Evolutionary conservation across 2,888 invertebrate species (phyloP).

Genomic region (Orchesellides sinensis): DNA sequence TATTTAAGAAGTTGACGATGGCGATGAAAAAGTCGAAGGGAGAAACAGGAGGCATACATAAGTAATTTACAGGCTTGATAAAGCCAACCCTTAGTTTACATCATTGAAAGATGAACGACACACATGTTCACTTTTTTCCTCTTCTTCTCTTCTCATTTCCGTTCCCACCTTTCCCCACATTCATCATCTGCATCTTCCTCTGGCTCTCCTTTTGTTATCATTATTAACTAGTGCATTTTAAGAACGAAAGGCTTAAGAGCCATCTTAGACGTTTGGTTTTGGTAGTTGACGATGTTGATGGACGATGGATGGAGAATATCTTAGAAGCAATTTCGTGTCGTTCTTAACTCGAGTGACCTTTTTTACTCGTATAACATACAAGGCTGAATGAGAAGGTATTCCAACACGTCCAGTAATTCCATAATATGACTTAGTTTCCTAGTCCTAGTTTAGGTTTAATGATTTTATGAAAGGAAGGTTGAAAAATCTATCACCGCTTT

Average conservation of each 20-base stretch:
- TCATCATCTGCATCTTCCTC: slow-evolving; percentile 13
- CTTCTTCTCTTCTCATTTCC: slow-evolving; percentile 1
- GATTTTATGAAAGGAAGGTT: slow-evolving; percentile 24
- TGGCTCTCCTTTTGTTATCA: slow-evolving; percentile 12
- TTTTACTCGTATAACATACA: too few relatives aligned
- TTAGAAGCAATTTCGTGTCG: neutral
- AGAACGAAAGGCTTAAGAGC: neutral
- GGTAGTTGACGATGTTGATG: neutral
- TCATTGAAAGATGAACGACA: slow-evolving; percentile 52
- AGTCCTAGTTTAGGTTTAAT: neutral
- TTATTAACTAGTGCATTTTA: neutral
- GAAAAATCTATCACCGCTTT: neutral
- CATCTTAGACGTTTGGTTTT: neutral
- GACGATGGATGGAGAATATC: neutral
- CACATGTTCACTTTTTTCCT: slow-evolving; percentile 34
- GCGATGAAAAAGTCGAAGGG: slow-evolving; percentile 40
- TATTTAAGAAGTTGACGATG: slow-evolving; percentile 56
- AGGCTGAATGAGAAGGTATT: too few relatives aligned
- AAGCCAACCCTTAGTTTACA: slow-evolving; percentile 22
- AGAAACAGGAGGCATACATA: slow-evolving; percentile 13
- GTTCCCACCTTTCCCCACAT: slow-evolving; percentile 55
- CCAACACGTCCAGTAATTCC: too few relatives aligned
- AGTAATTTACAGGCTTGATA: neutral
- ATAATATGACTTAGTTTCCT: too few relatives aligned
- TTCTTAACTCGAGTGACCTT: too few relatives aligned